Base-by-base conservation (phyloP, 2,888 invertebrate species). In the Chrysina gloriosa region DNA sequence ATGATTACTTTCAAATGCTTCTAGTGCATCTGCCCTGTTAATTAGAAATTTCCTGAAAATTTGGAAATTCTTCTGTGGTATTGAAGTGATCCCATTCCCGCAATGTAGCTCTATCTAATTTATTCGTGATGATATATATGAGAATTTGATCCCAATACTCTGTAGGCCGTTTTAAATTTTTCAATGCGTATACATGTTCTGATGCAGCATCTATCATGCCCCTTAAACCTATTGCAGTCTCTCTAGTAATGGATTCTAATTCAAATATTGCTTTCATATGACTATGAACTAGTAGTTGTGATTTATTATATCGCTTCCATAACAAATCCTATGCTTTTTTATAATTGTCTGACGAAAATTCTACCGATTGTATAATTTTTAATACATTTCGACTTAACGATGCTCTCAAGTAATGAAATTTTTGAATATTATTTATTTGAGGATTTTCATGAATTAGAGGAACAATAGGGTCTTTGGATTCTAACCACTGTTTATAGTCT, bases 261-360 rank as follows among this genome's bases (percentile, higher is more conserved):
- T 42, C 6, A 52, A 52, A 52, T 23, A 52, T n/a, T 9, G 25
- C 52, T 23, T 25, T 52, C 4, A 52, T 14, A 23, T 52, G 25
- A 52, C 29, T 52, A 23, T 52, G 52, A 2, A 52, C n/a, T 52
- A 52, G 25, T 29, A 52, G 14, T n/a, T 52, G 11, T 11, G 52
- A 16, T 14, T 52, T 52, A n/a, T 52, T 52, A n/a, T 52, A 52
- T 9, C 52, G 4, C 7, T 52, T 29, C n/a, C 3, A 23, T 29
- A 52, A 25, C n/a, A 52, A 29, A 6, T 27, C 52, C 27, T 11
- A 52, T 52, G 52, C 52, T 11, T 29, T 50, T 6, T 25, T 7
- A 14, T 50, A 27, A 25, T 50, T 50, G 3, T 1, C 16, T 2
- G 4, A n/a, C 9, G 23, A 16, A 29, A 50, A 29, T 25, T 27